Evolutionary conservation across 2,797 vertebrate species (phyloP).

Genomic region (Uromys caudimaculatus): DNA sequence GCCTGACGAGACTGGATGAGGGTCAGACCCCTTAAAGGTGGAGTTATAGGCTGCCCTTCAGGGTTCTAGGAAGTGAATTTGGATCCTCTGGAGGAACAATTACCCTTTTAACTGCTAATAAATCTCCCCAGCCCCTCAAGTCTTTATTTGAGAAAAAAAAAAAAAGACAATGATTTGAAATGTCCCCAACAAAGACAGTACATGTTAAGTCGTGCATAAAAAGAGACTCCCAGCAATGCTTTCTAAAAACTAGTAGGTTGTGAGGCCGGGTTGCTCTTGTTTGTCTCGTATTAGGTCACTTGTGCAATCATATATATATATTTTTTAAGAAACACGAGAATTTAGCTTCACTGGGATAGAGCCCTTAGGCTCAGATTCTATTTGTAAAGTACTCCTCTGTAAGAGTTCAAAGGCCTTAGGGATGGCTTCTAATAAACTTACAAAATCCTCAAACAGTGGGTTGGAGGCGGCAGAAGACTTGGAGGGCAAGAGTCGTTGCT

Average conservation of each 20-base stretch:
- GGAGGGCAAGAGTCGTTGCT: background rate
- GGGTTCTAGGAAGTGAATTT: background rate
- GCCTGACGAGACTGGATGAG: background rate
- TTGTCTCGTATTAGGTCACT: background rate
- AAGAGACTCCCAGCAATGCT: background rate
- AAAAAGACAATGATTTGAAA: conserved; percentile 6
- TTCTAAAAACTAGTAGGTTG: background rate
- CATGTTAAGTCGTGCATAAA: background rate
- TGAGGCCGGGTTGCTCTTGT: background rate
- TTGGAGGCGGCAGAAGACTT: background rate
- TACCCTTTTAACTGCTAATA: background rate
- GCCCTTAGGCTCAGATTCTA: conserved; percentile 46
- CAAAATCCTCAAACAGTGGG: background rate
- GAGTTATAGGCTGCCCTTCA: background rate
- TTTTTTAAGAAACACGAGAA: conserved; percentile 52
- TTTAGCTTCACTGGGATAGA: background rate
- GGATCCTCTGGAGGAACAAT: background rate
- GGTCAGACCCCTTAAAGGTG: background rate
- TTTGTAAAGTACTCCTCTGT: conserved; percentile 56
- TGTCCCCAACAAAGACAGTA: background rate
- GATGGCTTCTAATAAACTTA: conserved; percentile 56
- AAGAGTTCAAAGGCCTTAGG: conserved; percentile 56
- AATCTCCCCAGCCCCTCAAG: background rate
- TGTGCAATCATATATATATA: background rate
- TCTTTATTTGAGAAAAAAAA: conserved; percentile 30